Conservation (phyloP, 2,888 invertebrate genomes). For the Pocota personata region DNA sequence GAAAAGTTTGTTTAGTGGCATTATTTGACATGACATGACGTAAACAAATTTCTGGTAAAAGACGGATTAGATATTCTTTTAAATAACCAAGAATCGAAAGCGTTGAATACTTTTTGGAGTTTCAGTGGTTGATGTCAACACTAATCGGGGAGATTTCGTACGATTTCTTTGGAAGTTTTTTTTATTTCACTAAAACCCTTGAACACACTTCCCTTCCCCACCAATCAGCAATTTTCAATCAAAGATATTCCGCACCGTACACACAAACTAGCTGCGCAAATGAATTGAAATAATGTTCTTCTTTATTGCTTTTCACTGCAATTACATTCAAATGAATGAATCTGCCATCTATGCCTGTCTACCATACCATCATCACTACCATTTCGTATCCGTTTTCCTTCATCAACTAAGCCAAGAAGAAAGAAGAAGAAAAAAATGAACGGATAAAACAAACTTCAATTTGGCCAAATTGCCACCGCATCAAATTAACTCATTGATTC, state of each 20-base stretch:
- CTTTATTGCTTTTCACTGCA: background rate
- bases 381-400: conserved; percentile 17
- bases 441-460: conserved; percentile 51
- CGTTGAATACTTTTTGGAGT: too few relatives aligned
- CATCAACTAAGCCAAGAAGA: background rate
- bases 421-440: background rate
- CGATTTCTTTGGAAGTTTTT: too few relatives aligned
- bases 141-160: too few relatives aligned
- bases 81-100: too few relatives aligned
- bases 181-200: too few relatives aligned
- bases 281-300: too few relatives aligned
- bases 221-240: background rate
- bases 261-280: background rate
- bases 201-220: too few relatives aligned
- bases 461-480: conserved; percentile 66
- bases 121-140: background rate
- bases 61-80: too few relatives aligned
- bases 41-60: too few relatives aligned
- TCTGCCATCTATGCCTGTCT: background rate
- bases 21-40: too few relatives aligned
- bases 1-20: too few relatives aligned
- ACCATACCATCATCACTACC: background rate
- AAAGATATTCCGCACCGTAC: background rate
- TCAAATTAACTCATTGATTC: conserved; percentile 71
- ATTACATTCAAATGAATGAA: conserved; percentile 29